phyloP scores from a whole-genome alignment of 2,888 invertebrate species.

The Actias luna region DNA sequence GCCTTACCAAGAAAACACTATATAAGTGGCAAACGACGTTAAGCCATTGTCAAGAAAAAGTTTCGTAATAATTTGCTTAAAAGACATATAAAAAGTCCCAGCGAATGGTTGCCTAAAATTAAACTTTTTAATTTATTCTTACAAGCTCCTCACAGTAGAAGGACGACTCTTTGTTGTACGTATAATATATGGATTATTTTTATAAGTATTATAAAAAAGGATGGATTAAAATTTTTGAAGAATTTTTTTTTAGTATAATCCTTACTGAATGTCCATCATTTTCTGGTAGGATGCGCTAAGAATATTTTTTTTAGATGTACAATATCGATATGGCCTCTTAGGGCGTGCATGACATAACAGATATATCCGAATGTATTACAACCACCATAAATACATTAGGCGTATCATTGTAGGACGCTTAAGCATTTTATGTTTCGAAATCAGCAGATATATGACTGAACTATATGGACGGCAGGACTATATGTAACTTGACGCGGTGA shows the following conservation, averaged over 20 bases:
- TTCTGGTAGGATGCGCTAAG: no score
- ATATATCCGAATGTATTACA: no score
- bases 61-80: constrained; percentile 45
- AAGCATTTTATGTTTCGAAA: no score
- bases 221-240: background rate
- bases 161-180: background rate
- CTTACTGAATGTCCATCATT: no score
- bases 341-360: no score
- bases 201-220: background rate
- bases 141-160: background rate
- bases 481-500: no score
- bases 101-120: constrained; percentile 31
- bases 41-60: constrained; percentile 30
- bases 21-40: constrained; percentile 23
- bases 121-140: constrained; percentile 31
- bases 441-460: no score
- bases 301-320: no score
- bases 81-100: constrained; percentile 38
- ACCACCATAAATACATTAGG: no score
- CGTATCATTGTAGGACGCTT: no score
- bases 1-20: background rate
- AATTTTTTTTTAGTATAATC: background rate
- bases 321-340: no score
- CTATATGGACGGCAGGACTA: no score
- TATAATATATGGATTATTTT: constrained; percentile 1